A percentile compares a stretch with the other conserved stretches of the same genome.
Conservation (phyloP, 2,797 vertebrate genomes). For the Pipistrellus kuhlii region DNA sequence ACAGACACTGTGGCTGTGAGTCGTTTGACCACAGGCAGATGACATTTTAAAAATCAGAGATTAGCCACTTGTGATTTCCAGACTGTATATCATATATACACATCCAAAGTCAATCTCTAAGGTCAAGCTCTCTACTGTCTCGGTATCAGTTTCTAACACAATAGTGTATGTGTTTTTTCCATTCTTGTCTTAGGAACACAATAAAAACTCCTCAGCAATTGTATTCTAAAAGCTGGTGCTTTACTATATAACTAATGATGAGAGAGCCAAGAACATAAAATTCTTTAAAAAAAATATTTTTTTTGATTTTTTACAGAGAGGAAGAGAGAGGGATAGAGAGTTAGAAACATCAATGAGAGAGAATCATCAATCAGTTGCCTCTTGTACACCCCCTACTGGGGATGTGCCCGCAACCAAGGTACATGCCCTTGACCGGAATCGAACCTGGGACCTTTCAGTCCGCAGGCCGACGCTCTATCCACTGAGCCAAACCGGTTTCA, state of each 20-base stretch:
- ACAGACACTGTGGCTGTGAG: slow-evolving; percentile 38
- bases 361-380: no score
- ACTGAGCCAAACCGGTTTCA: no score
- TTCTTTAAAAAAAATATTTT: no score
- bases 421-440: no score
- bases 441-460: no score
- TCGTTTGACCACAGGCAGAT: slow-evolving; percentile 13
- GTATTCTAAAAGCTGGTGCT: slow-evolving; percentile 44
- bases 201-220: slow-evolving; percentile 17
- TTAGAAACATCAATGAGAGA: no score
- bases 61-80: slow-evolving; percentile 44
- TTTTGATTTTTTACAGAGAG: no score
- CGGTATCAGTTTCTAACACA: slow-evolving; percentile 11
- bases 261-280: slow-evolving; percentile 34
- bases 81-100: not conserved
- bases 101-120: not conserved
- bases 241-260: not conserved
- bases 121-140: not conserved
- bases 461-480: no score
- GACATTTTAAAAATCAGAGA: slow-evolving; percentile 50
- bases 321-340: no score
- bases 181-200: slow-evolving; percentile 1
- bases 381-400: no score
- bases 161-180: not conserved
- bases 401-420: no score